A percentile compares a stretch with the other conserved stretches of the same genome.
Evolutionary conservation across 1,140 invertebrate genomes (phyloP).

Genomic region (Ditylenchus dipsaci): DNA sequence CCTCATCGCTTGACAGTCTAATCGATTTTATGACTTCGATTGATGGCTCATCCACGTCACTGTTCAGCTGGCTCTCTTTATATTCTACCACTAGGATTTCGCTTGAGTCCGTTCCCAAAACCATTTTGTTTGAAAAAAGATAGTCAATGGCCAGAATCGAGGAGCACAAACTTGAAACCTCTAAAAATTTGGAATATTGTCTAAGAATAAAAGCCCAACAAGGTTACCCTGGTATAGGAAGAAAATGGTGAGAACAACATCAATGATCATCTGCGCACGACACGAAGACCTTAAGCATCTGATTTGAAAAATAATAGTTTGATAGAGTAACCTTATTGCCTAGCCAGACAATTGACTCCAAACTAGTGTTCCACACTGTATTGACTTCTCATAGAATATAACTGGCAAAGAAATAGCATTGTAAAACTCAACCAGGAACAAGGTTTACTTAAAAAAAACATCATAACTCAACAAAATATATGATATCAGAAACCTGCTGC

Average conservation of each 20-base stretch:
- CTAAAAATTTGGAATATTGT: slow-evolving; percentile 4
- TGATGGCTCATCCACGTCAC: background rate
- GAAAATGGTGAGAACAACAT: slow-evolving; percentile 29
- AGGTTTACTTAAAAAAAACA: background rate
- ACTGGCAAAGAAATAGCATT: slow-evolving; percentile 35
- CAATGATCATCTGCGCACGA: slow-evolving; percentile 33
- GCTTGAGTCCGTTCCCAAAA: slow-evolving; percentile 15
- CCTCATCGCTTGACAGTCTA: background rate
- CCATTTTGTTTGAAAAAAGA: slow-evolving; percentile 13
- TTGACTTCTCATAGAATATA: slow-evolving; percentile 35
- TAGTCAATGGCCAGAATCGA: slow-evolving; percentile 16
- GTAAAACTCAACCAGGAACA: slow-evolving; percentile 38
- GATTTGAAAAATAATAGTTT: no score
- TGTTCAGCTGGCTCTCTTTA: background rate
- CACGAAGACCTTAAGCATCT: background rate
- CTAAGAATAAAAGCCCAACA: background rate
- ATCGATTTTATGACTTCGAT: background rate
- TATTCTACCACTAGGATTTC: slow-evolving; percentile 26
- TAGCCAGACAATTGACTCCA: slow-evolving; percentile 38
- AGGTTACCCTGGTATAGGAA: background rate
- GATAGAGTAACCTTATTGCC: slow-evolving; percentile 16
- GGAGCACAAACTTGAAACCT: slow-evolving; percentile 21
- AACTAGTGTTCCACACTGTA: slow-evolving; percentile 17
- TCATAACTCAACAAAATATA: no score
- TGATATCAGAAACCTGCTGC: background rate